Evolutionary conservation across 2,888 invertebrate genomes (phyloP), one percentile per base, ranked within the genome.

Genomic region (Diplazon laetatorius): DNA sequence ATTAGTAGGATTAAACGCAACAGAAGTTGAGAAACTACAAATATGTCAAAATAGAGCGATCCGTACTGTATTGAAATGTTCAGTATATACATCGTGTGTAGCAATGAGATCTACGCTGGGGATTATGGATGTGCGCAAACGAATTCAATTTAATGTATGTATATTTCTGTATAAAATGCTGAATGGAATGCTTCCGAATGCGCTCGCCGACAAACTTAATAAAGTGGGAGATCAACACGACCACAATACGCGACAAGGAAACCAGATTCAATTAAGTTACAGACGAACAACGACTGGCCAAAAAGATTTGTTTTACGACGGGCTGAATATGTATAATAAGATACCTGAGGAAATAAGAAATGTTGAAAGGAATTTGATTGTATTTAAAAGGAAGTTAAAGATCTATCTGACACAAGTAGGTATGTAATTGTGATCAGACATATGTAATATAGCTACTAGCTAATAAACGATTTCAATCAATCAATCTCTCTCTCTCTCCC

Each of bases 11-110:
- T 1, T 55, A 1, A 55, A 55, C 12, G 14, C 1, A 30, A 4
- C 55, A 3, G 35, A 55, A 55, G 14, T 55, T 1, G 12, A 55
- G 5, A 30, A 55, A 14, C 14, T 55, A 14, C 55, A 55, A 35
- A 25, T 55, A 5, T 55, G 55, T 14, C 55, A 55, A 14, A 35
- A 55, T 35, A 55, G 35, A 55, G 55, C 55, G 6, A 55, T 55
- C 30, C 30, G 55, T 4, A 14, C 25, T 12, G 14, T 35, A 0
- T 14, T 55, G 14, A 52, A n/a, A 35, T 12, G 12, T 6, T 55
- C 55, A 2, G n/a, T 55, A 6, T 55, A 16, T 30, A 55, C 55
- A 30, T n/a, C 55, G 35, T 18, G 50, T 22, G 12, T 8, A 35
- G 10, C 10, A 39, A 55, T 46, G 55, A 42, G 39, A 4, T 46